These are phyloP conservation scores for Phasia obesa DNA, from an alignment of 2,888 invertebrate species.

Conservation along the genomic window DNA sequence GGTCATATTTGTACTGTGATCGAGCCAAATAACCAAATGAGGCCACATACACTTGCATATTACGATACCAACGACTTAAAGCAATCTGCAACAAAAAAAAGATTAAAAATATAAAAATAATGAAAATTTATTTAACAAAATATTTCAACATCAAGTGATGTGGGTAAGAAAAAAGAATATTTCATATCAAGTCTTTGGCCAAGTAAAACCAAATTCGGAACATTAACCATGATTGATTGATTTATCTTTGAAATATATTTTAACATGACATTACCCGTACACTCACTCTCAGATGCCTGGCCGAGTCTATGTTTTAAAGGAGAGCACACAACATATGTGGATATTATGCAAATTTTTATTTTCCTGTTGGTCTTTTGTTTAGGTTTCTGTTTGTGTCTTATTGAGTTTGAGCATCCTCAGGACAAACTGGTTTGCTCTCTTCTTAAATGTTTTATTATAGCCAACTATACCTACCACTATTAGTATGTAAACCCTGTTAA, in stretches of 20 bases:
- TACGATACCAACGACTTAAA: conserved; percentile 78
- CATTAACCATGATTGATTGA: conserved; percentile 65
- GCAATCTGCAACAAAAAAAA: conserved; percentile 74
- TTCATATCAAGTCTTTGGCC: conserved; percentile 27
- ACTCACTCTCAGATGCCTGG: conserved; percentile 17
- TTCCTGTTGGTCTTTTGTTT: conserved; percentile 47
- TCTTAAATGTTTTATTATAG: conserved; percentile 29
- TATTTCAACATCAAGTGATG: conserved; percentile 47
- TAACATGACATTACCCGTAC: conserved; percentile 46
- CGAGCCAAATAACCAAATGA: conserved; percentile 78
- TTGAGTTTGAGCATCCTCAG: conserved; percentile 3
- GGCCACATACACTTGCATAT: conserved; percentile 79
- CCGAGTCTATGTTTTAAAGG: neutral
- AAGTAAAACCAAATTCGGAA: conserved; percentile 3
- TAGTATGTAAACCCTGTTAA: conserved; percentile 35
- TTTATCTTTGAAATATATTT: conserved; percentile 61
- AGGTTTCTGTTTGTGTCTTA: neutral
- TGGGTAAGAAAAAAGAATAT: too few species aligned
- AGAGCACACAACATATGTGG: conserved; percentile 42
- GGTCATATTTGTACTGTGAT: conserved; percentile 76
- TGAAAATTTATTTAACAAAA: conserved; percentile 62
- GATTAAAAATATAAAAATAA: conserved; percentile 39
- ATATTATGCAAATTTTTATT: conserved; percentile 65
- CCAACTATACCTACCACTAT: conserved; percentile 47
- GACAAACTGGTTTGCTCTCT: conserved; percentile 53